Base-by-base conservation (phyloP, 2,888 invertebrate species). In the Phasia obesa region DNA sequence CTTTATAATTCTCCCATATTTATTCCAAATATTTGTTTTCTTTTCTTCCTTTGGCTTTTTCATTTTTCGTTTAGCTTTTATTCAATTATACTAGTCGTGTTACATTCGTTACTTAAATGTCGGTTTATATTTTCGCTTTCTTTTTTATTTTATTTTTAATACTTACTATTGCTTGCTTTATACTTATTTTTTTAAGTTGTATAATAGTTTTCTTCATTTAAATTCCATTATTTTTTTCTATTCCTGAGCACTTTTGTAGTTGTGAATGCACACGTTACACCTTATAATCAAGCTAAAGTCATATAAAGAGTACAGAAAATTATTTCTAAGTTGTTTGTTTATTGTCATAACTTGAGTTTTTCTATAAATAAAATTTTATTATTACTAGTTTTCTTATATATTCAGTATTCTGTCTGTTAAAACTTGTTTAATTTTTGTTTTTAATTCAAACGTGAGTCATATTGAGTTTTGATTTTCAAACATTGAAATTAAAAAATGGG, bases 401-500 rank as follows among this genome's bases (percentile, higher is more conserved):
- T 67, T 67, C 4, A 21, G 13, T 35, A 6, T 73, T 60, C 21
- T 73, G 42, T 73, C 60, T 38, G 38, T 31, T 19, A 25, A 38
- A 38, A 38, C 25, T 49, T 47, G 65, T 75, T 60, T 77, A 4
- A 19, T 17, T 47, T 23, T n/a, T n/a, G n/a, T 55, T 49, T n/a
- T 69, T 5, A 38, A 55, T 74, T 49, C 35, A 27, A 62, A 69
- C 60, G 74, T 82, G 82, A 82, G 51, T 82, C 82, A 82, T 70
- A 74, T 67, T 69, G 15, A 69, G 65, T 55, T 70, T 65, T 75
- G 51, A 31, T 35, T 75, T 75, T 70, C 42, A 74, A 57, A 38
- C 25, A 55, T 74, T 64, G 23, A 82, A n/a, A 64, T 53, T 70
- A 35, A 21, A 62, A 76, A 76, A 67, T 59, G 53, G 47, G n/a